phyloP scores from a whole-genome alignment of 1,140 invertebrate species.

The Drosophila erecta region DNA sequence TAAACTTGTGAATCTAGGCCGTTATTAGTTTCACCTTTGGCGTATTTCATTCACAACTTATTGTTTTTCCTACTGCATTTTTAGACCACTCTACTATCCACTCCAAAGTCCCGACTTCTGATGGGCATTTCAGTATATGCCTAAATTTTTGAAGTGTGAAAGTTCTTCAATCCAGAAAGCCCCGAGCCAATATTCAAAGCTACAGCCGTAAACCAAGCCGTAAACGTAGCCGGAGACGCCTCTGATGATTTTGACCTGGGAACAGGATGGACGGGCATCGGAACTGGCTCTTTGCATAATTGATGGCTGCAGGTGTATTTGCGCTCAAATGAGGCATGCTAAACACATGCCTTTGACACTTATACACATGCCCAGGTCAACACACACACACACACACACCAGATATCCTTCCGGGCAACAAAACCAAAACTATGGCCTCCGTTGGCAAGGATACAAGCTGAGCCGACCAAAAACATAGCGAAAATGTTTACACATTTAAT shows the following conservation, averaged over 20 bases:
- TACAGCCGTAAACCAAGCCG: conserved; percentile 27
- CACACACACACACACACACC: conserved; percentile 22
- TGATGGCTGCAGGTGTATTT: conserved; percentile 83
- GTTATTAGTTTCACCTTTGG: too few relatives aligned
- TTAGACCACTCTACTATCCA: too few relatives aligned
- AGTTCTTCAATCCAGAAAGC: conserved; percentile 8
- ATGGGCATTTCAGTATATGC: not conserved
- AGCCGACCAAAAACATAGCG: conserved; percentile 39
- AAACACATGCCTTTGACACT: conserved; percentile 83
- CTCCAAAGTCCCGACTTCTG: too few relatives aligned
- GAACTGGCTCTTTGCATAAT: conserved; percentile 74
- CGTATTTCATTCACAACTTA: too few relatives aligned
- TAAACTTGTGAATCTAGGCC: too few relatives aligned
- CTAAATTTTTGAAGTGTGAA: not conserved
- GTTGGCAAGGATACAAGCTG: conserved; percentile 18
- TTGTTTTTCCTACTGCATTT: not conserved
- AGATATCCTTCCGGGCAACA: conserved; percentile 34
- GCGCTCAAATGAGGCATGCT: conserved; percentile 80
- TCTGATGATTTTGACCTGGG: not conserved
- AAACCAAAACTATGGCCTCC: conserved; percentile 24
- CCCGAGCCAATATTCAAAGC: conserved; percentile 28
- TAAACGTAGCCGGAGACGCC: conserved; percentile 28
- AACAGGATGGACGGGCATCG: conserved; percentile 28
- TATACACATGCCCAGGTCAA: conserved; percentile 44
- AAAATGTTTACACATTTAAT: conserved; percentile 46